Percentiles rank a stretch among this genome's conserved stretches.
These are phyloP conservation scores for Caenorhabditis remanei DNA, from an alignment of 1,140 invertebrate genomes.

Conservation along the genomic window DNA sequence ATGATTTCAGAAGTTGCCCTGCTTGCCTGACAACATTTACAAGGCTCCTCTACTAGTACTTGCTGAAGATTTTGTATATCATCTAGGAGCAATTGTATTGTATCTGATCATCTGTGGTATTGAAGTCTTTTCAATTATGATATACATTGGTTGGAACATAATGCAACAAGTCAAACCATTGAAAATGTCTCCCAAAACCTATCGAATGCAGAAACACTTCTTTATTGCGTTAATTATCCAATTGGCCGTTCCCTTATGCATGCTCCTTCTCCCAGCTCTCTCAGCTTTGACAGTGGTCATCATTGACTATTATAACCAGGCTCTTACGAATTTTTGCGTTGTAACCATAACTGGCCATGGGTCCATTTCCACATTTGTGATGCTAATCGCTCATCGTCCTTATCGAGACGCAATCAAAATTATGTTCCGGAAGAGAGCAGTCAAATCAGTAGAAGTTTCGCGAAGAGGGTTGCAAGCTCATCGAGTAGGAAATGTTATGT, in stretches of 20 bases:
- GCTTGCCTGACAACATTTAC: background rate
- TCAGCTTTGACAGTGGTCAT: background rate
- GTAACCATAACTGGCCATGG: background rate
- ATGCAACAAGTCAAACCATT: background rate
- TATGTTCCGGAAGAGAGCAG: background rate
- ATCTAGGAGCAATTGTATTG: background rate
- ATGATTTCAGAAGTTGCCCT: conserved; percentile 7
- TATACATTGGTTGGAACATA: background rate
- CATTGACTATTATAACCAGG: background rate
- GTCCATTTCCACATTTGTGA: background rate
- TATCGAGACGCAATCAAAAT: background rate
- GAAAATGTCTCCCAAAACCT: background rate
- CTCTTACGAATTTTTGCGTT: background rate
- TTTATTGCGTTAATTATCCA: background rate
- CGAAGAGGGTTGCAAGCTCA: background rate
- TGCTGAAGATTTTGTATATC: background rate
- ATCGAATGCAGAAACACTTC: background rate
- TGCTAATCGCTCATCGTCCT: background rate
- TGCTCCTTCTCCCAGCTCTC: background rate
- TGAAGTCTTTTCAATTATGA: background rate
- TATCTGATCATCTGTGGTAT: background rate
- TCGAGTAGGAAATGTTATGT: too few relatives aligned
- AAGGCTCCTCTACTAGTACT: background rate
- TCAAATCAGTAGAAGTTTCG: too few relatives aligned
- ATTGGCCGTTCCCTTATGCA: background rate